Conservation (phyloP, 2,797 vertebrate genomes). For the Chelonia mydas region DNA sequence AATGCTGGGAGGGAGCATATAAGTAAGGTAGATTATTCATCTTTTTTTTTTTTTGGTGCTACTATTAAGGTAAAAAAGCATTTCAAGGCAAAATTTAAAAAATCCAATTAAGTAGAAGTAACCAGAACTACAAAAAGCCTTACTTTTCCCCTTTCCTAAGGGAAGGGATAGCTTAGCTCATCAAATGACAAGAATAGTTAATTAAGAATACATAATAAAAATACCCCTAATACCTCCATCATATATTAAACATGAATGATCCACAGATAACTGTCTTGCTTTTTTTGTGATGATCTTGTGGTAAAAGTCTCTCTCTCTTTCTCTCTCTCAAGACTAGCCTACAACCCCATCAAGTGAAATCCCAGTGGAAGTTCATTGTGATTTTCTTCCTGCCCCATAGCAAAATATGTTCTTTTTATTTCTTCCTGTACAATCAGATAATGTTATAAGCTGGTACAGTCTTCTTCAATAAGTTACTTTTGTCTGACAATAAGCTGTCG, state of each 20-base stretch:
- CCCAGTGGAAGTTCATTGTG: neutral
- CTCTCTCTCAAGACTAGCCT: neutral
- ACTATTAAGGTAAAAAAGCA: neutral
- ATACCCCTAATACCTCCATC: neutral
- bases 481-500: neutral
- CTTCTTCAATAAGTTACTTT: neutral
- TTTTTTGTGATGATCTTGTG: neutral
- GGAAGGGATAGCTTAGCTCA: neutral
- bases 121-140: fast-evolving
- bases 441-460: neutral
- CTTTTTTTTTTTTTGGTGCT: too few species aligned
- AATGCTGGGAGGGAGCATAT: neutral
- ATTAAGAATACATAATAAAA: neutral
- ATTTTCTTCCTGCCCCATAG: neutral
- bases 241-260: neutral
- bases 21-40: neutral
- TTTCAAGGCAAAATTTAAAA: neutral
- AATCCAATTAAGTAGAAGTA: neutral
- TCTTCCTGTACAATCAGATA: neutral
- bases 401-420: neutral
- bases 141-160: neutral
- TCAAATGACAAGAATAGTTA: neutral
- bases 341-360: neutral
- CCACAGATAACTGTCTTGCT: neutral
- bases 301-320: neutral